A percentile compares a stretch with the other conserved stretches of the same genome.
phyloP scores from a whole-genome alignment of 2,113 vertebrate genomes.

The Anoura caudifer region DNA sequence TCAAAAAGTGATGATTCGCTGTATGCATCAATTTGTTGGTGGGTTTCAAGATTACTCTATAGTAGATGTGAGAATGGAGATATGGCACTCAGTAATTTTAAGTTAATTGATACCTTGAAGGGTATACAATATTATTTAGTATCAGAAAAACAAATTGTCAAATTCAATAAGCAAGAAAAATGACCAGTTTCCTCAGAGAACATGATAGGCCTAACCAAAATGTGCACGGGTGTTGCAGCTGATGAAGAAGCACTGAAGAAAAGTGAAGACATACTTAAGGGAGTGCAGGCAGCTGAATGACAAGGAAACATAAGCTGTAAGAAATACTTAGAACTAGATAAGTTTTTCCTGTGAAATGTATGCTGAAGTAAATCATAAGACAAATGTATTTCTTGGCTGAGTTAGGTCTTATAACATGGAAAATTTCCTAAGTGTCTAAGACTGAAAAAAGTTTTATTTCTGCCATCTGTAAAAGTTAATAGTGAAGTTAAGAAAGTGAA shows the following conservation, averaged over 20 bases:
- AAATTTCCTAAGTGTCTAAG: not conserved
- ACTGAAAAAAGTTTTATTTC: not conserved
- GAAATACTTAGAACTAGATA: not conserved
- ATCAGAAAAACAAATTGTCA: not conserved
- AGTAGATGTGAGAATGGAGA: not conserved
- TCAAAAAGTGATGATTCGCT: not conserved
- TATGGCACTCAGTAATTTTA: not conserved
- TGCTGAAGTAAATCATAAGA: not conserved
- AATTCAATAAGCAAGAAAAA: not conserved
- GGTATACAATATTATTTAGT: not conserved
- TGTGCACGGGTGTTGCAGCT: not conserved
- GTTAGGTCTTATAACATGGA: not conserved
- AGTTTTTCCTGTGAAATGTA: not conserved
- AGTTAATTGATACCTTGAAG: not conserved
- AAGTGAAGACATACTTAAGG: not conserved
- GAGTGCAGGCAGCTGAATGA: not conserved
- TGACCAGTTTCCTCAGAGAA: not conserved
- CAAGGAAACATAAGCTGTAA: not conserved
- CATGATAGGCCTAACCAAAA: not conserved
- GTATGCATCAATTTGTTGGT: not conserved
- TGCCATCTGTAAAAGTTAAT: not conserved
- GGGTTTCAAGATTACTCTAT: not conserved
- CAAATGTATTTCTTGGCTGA: not conserved
- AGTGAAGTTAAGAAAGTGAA: not conserved
- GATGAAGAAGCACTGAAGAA: not conserved